Conservation (phyloP, 2,113 vertebrate species). For the Lepus europaeus region DNA sequence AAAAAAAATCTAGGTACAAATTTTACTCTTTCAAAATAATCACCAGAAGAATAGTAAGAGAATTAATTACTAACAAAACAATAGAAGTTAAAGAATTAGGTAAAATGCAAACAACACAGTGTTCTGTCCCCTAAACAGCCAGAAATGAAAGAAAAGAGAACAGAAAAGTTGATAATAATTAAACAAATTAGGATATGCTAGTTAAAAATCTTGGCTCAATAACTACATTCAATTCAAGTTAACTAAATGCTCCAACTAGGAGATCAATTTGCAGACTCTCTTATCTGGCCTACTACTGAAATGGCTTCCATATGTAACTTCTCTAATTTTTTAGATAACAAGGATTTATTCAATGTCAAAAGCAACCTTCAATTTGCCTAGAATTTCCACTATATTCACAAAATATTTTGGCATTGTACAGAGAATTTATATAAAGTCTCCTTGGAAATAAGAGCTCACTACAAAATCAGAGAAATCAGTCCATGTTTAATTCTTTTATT, state of each 20-base stretch:
- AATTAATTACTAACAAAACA: neutral
- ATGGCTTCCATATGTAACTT: neutral
- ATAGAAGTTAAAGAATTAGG: neutral
- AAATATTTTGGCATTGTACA: neutral
- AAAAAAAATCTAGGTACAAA: neutral
- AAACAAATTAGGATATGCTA: neutral
- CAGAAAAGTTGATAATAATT: neutral
- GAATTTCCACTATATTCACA: neutral
- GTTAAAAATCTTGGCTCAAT: neutral
- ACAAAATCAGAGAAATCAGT: constrained; percentile 64
- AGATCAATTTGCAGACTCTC: neutral
- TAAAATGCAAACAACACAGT: neutral
- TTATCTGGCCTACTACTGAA: neutral
- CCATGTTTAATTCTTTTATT: constrained; percentile 55
- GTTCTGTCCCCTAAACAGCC: neutral
- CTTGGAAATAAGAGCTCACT: constrained; percentile 52
- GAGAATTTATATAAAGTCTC: constrained; percentile 11
- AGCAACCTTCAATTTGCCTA: neutral
- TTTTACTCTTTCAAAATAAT: neutral
- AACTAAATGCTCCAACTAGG: neutral
- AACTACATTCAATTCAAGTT: constrained; percentile 3
- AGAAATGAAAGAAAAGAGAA: neutral
- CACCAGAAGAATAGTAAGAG: neutral
- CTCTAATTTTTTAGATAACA: neutral
- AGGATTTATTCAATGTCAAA: constrained; percentile 20